Evolutionary conservation across 2,113 vertebrate genomes (phyloP).

Genomic region (Ochotona princeps): DNA sequence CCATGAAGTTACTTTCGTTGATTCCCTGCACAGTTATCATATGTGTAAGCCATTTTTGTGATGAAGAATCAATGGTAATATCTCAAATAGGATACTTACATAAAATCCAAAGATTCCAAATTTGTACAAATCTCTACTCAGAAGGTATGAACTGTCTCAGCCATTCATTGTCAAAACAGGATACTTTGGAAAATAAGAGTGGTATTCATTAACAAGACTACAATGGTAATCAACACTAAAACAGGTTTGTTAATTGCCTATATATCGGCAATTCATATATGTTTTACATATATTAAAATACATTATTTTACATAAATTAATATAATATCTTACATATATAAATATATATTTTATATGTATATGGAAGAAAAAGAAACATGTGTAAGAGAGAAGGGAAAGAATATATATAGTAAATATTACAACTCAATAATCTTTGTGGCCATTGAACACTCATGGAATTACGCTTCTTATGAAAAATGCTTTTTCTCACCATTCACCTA

Average conservation of each 20-base stretch:
- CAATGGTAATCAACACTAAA: not conserved
- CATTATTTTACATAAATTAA: not conserved
- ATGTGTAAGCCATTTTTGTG: not conserved
- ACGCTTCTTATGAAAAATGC: not conserved
- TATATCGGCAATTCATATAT: not conserved
- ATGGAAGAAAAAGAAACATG: too few species aligned
- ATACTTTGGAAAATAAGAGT: not conserved
- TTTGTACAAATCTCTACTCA: not conserved
- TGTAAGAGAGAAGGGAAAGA: not conserved
- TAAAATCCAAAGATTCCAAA: not conserved
- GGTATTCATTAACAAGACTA: not conserved
- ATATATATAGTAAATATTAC: not conserved
- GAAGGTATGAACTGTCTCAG: not conserved
- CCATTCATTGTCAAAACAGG: not conserved
- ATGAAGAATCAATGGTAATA: not conserved
- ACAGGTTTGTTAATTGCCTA: not conserved
- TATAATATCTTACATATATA: not conserved
- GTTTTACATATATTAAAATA: not conserved
- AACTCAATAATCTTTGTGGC: not conserved
- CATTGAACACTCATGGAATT: not conserved
- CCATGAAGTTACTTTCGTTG: not conserved
- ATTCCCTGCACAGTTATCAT: not conserved
- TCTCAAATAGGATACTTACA: too few species aligned
- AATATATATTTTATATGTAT: not conserved
- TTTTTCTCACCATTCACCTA: not conserved